phyloP scores from a whole-genome alignment of 2,113 vertebrate genomes.

The Aptenodytes forsteri region DNA sequence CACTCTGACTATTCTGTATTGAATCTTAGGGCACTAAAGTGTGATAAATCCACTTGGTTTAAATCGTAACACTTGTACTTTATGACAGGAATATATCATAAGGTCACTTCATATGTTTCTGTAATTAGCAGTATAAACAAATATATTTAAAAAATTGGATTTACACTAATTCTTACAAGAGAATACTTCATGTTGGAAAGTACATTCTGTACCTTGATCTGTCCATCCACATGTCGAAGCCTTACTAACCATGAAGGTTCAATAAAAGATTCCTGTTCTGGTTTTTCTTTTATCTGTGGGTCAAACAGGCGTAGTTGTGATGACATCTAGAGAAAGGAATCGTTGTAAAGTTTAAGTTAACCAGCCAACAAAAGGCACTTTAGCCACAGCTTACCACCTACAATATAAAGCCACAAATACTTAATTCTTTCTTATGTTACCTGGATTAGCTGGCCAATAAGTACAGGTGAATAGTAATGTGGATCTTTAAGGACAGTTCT shows the following conservation, averaged over 20 bases:
- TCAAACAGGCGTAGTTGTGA: slow-evolving; percentile 91
- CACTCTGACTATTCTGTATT: neutral
- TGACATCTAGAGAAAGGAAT: slow-evolving; percentile 78
- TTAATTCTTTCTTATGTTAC: slow-evolving; percentile 37
- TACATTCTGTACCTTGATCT: slow-evolving; percentile 81
- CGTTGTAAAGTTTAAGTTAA: neutral
- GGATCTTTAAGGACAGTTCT: slow-evolving; percentile 82
- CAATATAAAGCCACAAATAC: neutral
- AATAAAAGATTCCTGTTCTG: slow-evolving; percentile 89
- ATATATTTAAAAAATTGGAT: neutral
- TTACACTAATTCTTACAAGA: neutral
- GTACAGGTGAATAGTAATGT: slow-evolving; percentile 81
- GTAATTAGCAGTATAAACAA: neutral
- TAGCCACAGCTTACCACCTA: neutral
- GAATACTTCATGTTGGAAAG: neutral
- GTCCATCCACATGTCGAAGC: slow-evolving; percentile 82
- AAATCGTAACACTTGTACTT: neutral
- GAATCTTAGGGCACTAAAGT: neutral
- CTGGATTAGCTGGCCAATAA: slow-evolving; percentile 89
- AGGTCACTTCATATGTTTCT: neutral
- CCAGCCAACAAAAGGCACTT: neutral
- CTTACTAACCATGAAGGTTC: slow-evolving; percentile 88
- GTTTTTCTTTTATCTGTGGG: slow-evolving; percentile 93
- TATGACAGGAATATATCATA: neutral
- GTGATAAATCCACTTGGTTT: neutral